Evolutionary conservation across 2,888 invertebrate species (phyloP), one percentile per base, ranked within the genome.

Genomic region (Conistra vaccinii): DNA sequence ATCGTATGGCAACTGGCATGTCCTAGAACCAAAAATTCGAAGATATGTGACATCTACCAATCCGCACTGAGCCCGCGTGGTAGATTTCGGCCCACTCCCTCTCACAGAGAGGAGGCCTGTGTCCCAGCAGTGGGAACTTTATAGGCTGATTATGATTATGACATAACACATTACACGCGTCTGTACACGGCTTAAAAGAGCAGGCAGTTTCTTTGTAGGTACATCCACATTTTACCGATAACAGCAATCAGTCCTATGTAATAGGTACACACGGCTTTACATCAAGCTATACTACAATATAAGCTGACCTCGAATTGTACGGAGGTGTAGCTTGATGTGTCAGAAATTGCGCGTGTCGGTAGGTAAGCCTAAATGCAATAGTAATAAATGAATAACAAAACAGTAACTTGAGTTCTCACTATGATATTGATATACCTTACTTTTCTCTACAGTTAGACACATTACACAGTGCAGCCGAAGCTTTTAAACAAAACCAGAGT

Each of bases 371-470:
- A 26, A n/a, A 51, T n/a, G 23, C 23, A 51, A 51, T 23, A 9
- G 7, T 51, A 23, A 51, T n/a, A 51, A 51, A 53, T 53, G 0
- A 26, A 53, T 53, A 5, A 53, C 53, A 53, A n/a, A 53, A n/a
- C 12, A n/a, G 10, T n/a, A 53, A 48, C 20, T 48, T 23, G 9
- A 4, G 3, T 53, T n/a, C 58, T 29, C 23, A 58, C 23, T 48
- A 48, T 10, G 39, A 10, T 5, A 66, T 67, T 17, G 9, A 35
- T 14, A 45, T 3, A 23, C 17, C 32, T 26, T 17, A 26, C 10
- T 17, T 45, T 9, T n/a, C 1, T 65, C n/a, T 5, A 29, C 87
- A 97, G 97, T 88, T 97, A 79, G 97, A 97, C 89, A 96, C 97
- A 0, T 87, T 97, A 61, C 92, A 97, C 73, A 93, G 96, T 1